Base-by-base conservation (phyloP, 2,888 invertebrate species). In the Drosophila macrospina region DNA sequence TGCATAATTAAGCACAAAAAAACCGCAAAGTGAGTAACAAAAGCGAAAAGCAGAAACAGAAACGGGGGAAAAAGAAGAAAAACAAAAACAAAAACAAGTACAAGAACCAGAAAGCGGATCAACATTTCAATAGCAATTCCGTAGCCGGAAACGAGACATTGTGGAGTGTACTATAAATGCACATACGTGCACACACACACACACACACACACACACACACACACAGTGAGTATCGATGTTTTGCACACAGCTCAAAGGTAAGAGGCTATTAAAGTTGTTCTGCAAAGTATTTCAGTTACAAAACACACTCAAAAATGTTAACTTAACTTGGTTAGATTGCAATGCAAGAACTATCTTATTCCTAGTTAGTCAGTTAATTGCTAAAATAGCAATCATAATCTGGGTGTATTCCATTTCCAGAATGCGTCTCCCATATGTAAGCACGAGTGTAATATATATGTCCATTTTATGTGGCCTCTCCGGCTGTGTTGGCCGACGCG, bases 1-100 rank as follows among this genome's bases (percentile, higher is more conserved):
- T 84, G 69, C 78, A 81, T 81, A 81, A 84, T 86, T 81, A 81
- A 81, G 74, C 71, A 37, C 48, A 68, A 45, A 59, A 70, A 68
- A 78, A 69, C 73, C 74, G 67, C 63, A 84, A 42, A 72, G 57
- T 36, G 39, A 56, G 62, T 65, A 69, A 56, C 42, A 48, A 71
- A 59, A 66, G 65, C 62, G 59, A 63, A 63, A 64, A 30, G 39
- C 51, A 52, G 13, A 65, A 54, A 6, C 30, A 24, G 45, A 51
- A 44, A 42, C 51, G 15, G 36, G 37, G 5, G 39, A 13, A 54
- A 42, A 15, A 28, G 20, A 44, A 26, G 39, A 16, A 20, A 41
- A 7, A 20, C 4, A 16, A 41, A 20, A 8, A 10, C 4, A 41
- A 28, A 5, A 5, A 5, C 0, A 5, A 28, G 7, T 1, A 28